Conservation (phyloP, 2,113 vertebrate genomes). For the Puma concolor region DNA sequence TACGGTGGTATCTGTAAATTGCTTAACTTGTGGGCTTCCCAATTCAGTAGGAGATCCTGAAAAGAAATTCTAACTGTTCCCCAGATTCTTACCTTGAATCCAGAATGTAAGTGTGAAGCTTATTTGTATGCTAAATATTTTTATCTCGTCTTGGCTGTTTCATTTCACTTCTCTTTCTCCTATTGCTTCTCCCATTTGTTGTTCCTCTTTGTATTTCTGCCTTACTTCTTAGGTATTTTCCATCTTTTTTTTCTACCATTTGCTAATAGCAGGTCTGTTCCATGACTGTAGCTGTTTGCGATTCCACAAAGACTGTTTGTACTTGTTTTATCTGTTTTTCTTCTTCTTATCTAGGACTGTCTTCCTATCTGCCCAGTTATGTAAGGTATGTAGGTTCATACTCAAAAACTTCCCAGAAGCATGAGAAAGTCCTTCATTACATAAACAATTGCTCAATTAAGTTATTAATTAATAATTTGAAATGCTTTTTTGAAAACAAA, state of each 20-base stretch:
- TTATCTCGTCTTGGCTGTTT: neutral
- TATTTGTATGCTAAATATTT: neutral
- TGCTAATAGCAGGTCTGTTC: neutral
- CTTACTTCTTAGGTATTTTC: neutral
- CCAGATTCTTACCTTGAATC: neutral
- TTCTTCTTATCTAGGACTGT: neutral
- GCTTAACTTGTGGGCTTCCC: neutral
- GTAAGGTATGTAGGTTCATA: neutral
- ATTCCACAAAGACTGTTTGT: neutral
- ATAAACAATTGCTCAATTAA: neutral
- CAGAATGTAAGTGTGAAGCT: neutral
- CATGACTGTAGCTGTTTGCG: neutral
- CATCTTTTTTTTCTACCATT: neutral
- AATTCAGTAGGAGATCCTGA: neutral
- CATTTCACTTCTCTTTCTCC: neutral
- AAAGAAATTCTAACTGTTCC: neutral
- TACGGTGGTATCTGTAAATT: neutral
- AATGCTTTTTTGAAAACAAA: neutral
- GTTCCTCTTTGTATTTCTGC: neutral
- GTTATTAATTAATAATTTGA: constrained; percentile 9
- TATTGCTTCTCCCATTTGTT: neutral
- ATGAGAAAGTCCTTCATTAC: neutral
- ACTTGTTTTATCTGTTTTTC: neutral
- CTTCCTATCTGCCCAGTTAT: constrained; percentile 16
- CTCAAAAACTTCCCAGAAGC: neutral